Evolutionary conservation across 2,888 invertebrate genomes (phyloP).

Genomic region (Drosophila neonasuta): DNA sequence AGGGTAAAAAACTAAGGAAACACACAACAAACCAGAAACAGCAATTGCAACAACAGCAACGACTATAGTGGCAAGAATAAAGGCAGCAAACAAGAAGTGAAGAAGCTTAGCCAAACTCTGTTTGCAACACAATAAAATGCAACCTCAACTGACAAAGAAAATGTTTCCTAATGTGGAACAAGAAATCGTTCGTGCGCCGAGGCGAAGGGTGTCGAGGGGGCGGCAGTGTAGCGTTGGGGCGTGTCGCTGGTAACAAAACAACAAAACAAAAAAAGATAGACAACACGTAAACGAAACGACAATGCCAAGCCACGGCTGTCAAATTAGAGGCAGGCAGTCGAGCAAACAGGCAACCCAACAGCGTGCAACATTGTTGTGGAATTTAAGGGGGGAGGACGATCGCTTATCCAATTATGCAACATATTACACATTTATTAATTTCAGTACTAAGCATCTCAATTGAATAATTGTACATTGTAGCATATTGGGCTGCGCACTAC

Average conservation of each 20-base stretch:
- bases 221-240: constrained; percentile 46
- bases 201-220: neutral
- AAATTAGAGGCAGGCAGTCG: constrained; percentile 66
- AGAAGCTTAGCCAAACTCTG: constrained; percentile 62
- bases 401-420: constrained; percentile 8
- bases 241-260: constrained; percentile 52
- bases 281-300: constrained; percentile 75
- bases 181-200: constrained; percentile 52
- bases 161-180: constrained; percentile 70
- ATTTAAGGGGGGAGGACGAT: neutral
- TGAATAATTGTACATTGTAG: constrained; percentile 5
- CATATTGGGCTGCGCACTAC: neutral
- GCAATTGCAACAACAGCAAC: constrained; percentile 6
- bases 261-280: constrained; percentile 47
- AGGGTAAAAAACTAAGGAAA: constrained; percentile 29
- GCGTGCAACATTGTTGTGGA: constrained; percentile 53
- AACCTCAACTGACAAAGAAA: constrained; percentile 78
- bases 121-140: constrained; percentile 75
- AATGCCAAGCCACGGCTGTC: constrained; percentile 74
- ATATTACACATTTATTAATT: constrained; percentile 5
- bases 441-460: constrained; percentile 10
- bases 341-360: constrained; percentile 42
- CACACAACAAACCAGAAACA: constrained; percentile 24
- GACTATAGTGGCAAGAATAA: constrained; percentile 10
- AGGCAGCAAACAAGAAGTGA: constrained; percentile 7